Base-by-base conservation (phyloP, 2,888 invertebrate genomes). In the Caenorhabditis sp. region DNA sequence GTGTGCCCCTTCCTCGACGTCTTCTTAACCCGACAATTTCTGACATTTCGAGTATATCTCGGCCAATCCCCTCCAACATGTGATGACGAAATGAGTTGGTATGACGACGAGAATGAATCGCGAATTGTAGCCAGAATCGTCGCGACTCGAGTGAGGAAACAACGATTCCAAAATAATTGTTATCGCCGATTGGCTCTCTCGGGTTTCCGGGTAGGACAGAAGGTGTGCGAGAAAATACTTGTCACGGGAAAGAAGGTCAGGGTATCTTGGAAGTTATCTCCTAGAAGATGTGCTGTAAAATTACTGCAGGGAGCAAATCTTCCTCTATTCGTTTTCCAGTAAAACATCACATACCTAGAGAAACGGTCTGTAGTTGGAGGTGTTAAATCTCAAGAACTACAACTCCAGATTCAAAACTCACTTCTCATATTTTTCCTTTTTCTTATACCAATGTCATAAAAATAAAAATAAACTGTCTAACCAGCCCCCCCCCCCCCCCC, bases 41-140 rank as follows among this genome's bases (percentile, higher is more conserved):
- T 44, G 63, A 63, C 63, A 63, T 63, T 63, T 63, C 22, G 63
- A 63, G 26, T 12, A 26, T 54, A 63, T 47, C 47, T 47, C 47
- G 19, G 28, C 44, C 44, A 63, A 63, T 63, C n/a, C 41, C 6
- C 16, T n/a, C 14, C 38, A 4, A n/a, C 41, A 4, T 63, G 16
- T 63, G n/a, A 63, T 63, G 63, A 63, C 63, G 63, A 63, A 63
- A 63, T 24, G 63, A 63, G 44, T 63, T 63, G 28, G 41, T n/a
- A 28, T 63, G 63, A 63, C 63, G 63, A 61, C 38, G 22, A 35
- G n/a, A 41, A 38, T 7, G 12, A 38, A 6, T 2, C 12, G 38
- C 38, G 38, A 31, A 38, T 41, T 59, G 59, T 59, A 59, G 59
- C 28, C 59, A 24, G 61, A 41, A 12, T 41, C 35, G 61, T 38